phyloP scores from a whole-genome alignment of 2,113 vertebrate genomes.

The Sprattus sprattus region DNA sequence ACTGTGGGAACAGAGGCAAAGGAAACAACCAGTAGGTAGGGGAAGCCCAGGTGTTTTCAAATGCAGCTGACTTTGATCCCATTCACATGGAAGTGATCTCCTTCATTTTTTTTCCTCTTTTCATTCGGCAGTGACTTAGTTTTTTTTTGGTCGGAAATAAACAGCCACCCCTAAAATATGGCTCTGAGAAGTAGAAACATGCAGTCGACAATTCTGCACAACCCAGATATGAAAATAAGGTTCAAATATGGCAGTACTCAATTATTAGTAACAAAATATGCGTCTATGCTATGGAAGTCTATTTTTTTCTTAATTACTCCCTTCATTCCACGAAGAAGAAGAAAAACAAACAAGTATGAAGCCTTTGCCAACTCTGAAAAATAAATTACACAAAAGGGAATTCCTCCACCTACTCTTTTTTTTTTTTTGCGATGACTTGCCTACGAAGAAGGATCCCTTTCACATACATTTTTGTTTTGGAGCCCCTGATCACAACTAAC shows the following conservation, averaged over 20 bases:
- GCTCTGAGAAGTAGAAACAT: constrained; percentile 77
- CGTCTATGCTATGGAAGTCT: not conserved
- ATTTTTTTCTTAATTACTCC: not conserved
- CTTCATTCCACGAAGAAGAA: not conserved
- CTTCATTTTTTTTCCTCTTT: constrained; percentile 32
- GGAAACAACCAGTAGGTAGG: constrained; percentile 52
- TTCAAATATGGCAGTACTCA: constrained; percentile 69
- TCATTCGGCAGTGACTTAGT: constrained; percentile 69
- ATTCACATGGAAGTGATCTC: constrained; percentile 73
- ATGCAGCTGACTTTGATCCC: constrained; percentile 42
- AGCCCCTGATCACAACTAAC: not conserved
- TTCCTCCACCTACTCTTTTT: not conserved
- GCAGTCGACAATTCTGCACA: constrained; percentile 54
- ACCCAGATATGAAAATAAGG: constrained; percentile 58
- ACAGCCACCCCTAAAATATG: constrained; percentile 75
- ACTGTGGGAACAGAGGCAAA: constrained; percentile 52
- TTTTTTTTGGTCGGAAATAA: constrained; percentile 58
- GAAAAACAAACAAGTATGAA: not conserved
- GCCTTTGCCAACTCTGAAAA: not conserved
- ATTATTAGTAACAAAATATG: constrained; percentile 51
- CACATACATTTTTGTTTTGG: not conserved
- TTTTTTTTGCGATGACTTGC: not conserved
- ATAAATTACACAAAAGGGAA: not conserved
- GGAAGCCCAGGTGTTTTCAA: constrained; percentile 47
- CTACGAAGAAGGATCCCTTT: constrained; percentile 10